Conservation (phyloP, 30 jellyfish, hydroid and myxozoan species). For the Turritopsis rubra region DNA sequence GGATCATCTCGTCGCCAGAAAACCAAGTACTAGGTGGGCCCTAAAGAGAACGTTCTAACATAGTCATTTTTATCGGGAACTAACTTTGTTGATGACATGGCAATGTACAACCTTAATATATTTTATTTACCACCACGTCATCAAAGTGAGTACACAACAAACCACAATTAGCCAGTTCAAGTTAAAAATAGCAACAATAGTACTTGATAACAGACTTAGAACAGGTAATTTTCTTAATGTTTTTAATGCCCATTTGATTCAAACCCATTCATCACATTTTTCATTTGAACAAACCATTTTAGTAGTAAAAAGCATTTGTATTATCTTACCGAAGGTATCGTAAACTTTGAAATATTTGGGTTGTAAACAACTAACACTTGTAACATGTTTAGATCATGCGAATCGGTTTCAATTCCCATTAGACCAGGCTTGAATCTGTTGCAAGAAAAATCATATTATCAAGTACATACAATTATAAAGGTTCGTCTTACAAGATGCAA, state of each 20-base stretch:
- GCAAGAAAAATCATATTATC: no score
- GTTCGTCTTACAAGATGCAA: no score
- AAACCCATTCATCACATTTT: background rate
- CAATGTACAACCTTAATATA: no score
- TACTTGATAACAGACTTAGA: background rate
- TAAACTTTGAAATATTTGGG: background rate
- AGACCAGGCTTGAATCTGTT: background rate
- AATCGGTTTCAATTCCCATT: conserved; percentile 4
- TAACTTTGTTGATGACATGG: no score
- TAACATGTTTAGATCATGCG: background rate
- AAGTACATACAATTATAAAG: no score
- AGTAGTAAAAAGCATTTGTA: background rate
- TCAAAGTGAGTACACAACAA: no score
- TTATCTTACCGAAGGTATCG: conserved; percentile 5
- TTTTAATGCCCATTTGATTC: background rate
- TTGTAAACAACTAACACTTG: conserved; percentile 1
- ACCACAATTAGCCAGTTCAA: no score
- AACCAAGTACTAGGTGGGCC: background rate
- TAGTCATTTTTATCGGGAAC: no score
- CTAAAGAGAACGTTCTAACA: background rate
- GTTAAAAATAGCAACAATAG: no score
- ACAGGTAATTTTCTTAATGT: background rate
- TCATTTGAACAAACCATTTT: background rate
- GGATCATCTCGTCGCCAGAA: background rate
- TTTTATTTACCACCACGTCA: no score